phyloP scores from a whole-genome alignment of 1,140 invertebrate species.

The Anoplophora glabripennis region DNA sequence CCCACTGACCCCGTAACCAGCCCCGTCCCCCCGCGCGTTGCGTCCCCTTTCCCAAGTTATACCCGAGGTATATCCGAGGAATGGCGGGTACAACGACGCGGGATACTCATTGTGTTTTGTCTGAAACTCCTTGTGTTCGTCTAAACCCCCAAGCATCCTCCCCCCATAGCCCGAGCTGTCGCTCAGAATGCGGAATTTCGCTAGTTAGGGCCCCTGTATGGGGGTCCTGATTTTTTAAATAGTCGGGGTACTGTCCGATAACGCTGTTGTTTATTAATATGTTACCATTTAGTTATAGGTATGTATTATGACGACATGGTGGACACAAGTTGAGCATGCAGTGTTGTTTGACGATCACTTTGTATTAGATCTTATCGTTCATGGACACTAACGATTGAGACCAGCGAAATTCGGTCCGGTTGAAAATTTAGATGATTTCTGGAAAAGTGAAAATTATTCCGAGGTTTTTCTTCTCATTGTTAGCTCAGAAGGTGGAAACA shows the following conservation, averaged over 20 bases:
- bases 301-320: conserved; percentile 50
- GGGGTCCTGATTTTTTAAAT: not conserved
- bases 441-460: too few species aligned
- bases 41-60: not conserved
- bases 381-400: too few species aligned
- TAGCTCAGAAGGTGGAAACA: too few species aligned
- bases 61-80: not conserved
- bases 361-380: too few species aligned
- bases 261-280: not conserved
- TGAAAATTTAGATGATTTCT: too few species aligned
- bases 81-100: conserved; percentile 13
- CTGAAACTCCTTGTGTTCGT: conserved; percentile 34
- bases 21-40: not conserved
- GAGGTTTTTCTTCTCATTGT: too few species aligned
- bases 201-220: not conserved
- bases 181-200: conserved; percentile 26
- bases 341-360: too few species aligned
- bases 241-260: not conserved
- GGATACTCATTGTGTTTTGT: conserved; percentile 35
- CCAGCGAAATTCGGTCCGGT: too few species aligned
- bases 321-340: conserved; percentile 56
- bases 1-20: not conserved
- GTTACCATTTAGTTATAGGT: conserved; percentile 39
- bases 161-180: conserved; percentile 31
- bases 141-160: conserved; percentile 28